Conservation (phyloP, 2,113 vertebrate species). For the Siniperca chuatsi region DNA sequence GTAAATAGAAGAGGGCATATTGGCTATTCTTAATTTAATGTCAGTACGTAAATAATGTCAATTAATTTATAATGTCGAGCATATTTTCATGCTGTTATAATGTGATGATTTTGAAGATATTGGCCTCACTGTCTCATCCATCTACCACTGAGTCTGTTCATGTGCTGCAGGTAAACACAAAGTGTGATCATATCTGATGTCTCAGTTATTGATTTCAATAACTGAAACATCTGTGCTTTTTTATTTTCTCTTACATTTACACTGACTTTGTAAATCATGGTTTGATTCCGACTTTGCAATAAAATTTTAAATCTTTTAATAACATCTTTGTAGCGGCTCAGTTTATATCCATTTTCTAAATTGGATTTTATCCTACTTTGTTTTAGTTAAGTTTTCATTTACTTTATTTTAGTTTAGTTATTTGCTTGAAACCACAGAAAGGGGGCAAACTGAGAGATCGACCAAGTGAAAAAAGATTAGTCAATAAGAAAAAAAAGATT, state of each 20-base stretch:
- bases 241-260: slow-evolving; percentile 3
- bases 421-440: not conserved
- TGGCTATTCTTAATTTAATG: no score
- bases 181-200: not conserved
- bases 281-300: slow-evolving; percentile 38
- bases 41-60: no score
- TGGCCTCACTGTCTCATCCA: no score
- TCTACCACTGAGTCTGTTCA: no score
- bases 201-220: not conserved
- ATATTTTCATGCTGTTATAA: no score
- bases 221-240: not conserved
- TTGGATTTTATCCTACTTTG: not conserved
- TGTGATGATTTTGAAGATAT: no score
- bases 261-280: slow-evolving; percentile 11
- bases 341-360: not conserved
- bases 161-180: no score
- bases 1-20: no score
- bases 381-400: not conserved
- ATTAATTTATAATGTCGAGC: no score
- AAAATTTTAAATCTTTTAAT: slow-evolving; percentile 37
- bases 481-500: not conserved
- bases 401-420: not conserved
- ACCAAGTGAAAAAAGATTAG: not conserved
- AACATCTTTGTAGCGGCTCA: not conserved
- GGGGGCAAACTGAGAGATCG: not conserved